phyloP scores from a whole-genome alignment of 2,797 vertebrate genomes.

The Moxostoma hubbsi region DNA sequence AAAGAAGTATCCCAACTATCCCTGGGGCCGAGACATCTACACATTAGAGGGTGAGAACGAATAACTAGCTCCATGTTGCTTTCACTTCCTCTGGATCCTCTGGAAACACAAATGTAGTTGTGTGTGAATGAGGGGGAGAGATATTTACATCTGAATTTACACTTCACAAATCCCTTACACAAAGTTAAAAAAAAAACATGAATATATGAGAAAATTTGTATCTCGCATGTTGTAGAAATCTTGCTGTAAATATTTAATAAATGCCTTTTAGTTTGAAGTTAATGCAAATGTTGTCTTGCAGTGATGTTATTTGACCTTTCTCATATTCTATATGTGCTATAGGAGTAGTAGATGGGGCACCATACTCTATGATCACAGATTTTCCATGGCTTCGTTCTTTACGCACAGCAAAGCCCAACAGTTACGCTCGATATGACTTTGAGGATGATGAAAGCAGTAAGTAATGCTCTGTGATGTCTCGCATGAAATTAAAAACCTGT shows the following conservation, averaged over 20 bases:
- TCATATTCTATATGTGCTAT: conserved; percentile 16
- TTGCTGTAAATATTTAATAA: neutral
- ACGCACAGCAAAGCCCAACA: conserved; percentile 91
- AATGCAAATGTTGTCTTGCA: neutral
- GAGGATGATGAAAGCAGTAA: conserved; percentile 98
- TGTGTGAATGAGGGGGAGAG: conserved; percentile 30
- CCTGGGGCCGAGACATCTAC: conserved; percentile 97
- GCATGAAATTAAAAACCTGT: neutral
- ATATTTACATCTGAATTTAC: conserved; percentile 10
- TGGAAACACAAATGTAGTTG: conserved; percentile 1
- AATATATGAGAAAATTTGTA: neutral
- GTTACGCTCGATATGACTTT: conserved; percentile 95
- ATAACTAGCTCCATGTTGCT: conserved; percentile 11
- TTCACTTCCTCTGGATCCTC: conserved; percentile 33
- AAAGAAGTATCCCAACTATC: conserved; percentile 89
- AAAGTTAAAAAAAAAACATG: neutral
- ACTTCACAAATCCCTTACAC: conserved; percentile 25
- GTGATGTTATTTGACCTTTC: neutral
- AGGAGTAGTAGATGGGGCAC: conserved; percentile 93
- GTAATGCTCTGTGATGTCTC: conserved; percentile 47
- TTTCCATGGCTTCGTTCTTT: conserved; percentile 96
- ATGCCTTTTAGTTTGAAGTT: neutral
- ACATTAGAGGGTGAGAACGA: conserved; percentile 88
- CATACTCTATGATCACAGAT: conserved; percentile 97
- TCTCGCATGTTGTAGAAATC: neutral